A percentile compares a stretch with the other conserved stretches of the same genome.
Conservation (phyloP, 2,888 invertebrate species). For the Tipula confusa region DNA sequence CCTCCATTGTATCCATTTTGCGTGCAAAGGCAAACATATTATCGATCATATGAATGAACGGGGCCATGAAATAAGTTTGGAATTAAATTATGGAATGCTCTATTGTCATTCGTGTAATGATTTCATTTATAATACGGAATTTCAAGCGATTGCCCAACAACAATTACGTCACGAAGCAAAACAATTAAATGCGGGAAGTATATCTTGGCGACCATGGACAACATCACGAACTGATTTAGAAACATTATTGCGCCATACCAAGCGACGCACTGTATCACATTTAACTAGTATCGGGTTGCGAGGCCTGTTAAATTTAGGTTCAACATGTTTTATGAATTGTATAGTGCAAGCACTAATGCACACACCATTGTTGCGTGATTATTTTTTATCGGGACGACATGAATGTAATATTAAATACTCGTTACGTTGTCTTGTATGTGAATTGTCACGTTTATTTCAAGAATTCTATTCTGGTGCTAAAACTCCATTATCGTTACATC, state of each 20-base stretch:
- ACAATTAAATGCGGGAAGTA: slow-evolving; percentile 57
- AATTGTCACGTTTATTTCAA: slow-evolving; percentile 93
- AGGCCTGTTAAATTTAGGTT: slow-evolving; percentile 91
- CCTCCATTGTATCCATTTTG: slow-evolving; percentile 89
- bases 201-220: slow-evolving; percentile 71
- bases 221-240: slow-evolving; percentile 73
- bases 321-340: slow-evolving; percentile 98
- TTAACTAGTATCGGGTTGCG: slow-evolving; percentile 84
- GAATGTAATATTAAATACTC: slow-evolving; percentile 66
- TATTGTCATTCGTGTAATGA: slow-evolving; percentile 88
- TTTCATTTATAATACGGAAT: slow-evolving; percentile 82
- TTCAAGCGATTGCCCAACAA: slow-evolving; percentile 54
- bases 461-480: slow-evolving; percentile 92
- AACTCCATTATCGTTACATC: slow-evolving; percentile 82
- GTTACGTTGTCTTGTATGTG: slow-evolving; percentile 87
- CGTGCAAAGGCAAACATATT: slow-evolving; percentile 83
- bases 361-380: slow-evolving; percentile 90
- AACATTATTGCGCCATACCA: slow-evolving; percentile 68
- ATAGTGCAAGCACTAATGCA: slow-evolving; percentile 94
- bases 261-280: slow-evolving; percentile 71
- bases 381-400: slow-evolving; percentile 91
- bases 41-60: slow-evolving; percentile 77
- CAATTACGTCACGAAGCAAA: slow-evolving; percentile 57
- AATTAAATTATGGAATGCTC: slow-evolving; percentile 82
- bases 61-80: slow-evolving; percentile 80